A percentile compares a stretch with the other conserved stretches of the same genome.
Evolutionary conservation across 2,113 vertebrate genomes (phyloP).

Genomic region (Serranochromis macrocephalus): DNA sequence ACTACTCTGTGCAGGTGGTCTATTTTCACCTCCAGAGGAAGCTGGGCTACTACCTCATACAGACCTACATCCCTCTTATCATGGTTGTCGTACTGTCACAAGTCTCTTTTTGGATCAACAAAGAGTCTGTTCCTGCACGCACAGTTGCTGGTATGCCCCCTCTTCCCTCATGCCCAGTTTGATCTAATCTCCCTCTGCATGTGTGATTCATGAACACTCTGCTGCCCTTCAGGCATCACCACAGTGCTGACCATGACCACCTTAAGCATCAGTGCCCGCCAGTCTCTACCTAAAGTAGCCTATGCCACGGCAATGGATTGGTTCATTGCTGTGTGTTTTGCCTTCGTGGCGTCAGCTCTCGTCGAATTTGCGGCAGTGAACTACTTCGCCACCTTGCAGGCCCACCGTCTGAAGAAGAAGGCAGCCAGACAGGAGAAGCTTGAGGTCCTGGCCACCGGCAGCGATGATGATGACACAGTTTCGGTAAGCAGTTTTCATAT

Average conservation of each 20-base stretch:
- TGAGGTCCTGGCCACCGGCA: slow-evolving; percentile 59
- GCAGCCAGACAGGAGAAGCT: slow-evolving; percentile 66
- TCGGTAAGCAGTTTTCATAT: slow-evolving; percentile 68
- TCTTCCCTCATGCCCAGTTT: background rate
- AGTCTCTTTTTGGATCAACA: slow-evolving; percentile 82
- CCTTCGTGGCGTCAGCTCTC: slow-evolving; percentile 90
- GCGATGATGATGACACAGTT: slow-evolving; percentile 67
- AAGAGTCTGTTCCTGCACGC: slow-evolving; percentile 79
- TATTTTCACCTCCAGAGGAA: slow-evolving; percentile 91
- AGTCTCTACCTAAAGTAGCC: slow-evolving; percentile 90
- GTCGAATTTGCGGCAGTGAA: slow-evolving; percentile 94
- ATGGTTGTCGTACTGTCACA: slow-evolving; percentile 82
- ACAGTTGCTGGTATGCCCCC: slow-evolving; percentile 71
- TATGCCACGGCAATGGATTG: slow-evolving; percentile 95
- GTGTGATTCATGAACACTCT: background rate
- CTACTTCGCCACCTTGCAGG: slow-evolving; percentile 87
- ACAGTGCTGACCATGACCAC: slow-evolving; percentile 96
- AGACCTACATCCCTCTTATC: slow-evolving; percentile 78
- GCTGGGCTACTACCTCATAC: slow-evolving; percentile 79
- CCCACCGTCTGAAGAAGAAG: slow-evolving; percentile 70
- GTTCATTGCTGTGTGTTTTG: slow-evolving; percentile 95
- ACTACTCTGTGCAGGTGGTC: slow-evolving; percentile 91
- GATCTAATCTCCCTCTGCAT: background rate
- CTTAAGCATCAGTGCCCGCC: slow-evolving; percentile 89
- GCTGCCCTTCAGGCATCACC: slow-evolving; percentile 78